Base-by-base conservation (phyloP, 2,113 vertebrate species). In the Andinoacara biseriatus region DNA sequence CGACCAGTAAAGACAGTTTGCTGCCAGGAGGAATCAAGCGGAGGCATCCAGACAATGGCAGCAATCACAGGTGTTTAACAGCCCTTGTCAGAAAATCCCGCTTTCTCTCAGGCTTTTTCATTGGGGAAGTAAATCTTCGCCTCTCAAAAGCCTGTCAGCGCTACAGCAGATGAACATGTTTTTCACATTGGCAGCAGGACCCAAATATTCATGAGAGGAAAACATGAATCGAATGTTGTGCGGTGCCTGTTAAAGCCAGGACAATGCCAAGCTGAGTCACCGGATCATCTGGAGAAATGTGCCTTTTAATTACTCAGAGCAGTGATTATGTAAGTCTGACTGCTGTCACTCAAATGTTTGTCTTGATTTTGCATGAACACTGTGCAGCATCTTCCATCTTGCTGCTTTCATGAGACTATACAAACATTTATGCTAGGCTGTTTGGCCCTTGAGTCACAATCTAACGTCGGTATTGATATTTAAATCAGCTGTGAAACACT, bases 61-160 rank as follows among this genome's bases (percentile, higher is more conserved):
- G 80, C 78, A 85, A 91, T 90, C 89, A 89, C 83, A 93, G 86
- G 89, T 94, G 91, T 90, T 90, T 86, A 91, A 86, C 76, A 62
- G 83, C 60, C 80, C 88, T 65, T 76, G 86, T 88, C 88, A 87
- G 74, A 83, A 79, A 76, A 91, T 76, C 76, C 78, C 87, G 74
- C 80, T 79, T 69, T 86, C 60, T 77, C 49, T 14, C 2, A 40
- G 60, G 56, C 26, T 20, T 38, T 86, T 61, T 84, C 72, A 59
- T 38, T 24, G 26, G 78, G 74, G 74, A 91, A 84, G 84, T 76
- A 60, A 69, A 67, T 81, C 80, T 85, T 88, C 60, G 62, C 75
- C 78, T 93, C 84, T 86, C 86, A 54, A 87, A 83, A 76, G 85
- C 89, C 89, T 78, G 92, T 93, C 88, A 88, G 86, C 52, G 10